Percentiles rank a stretch among this genome's conserved stretches.
These are phyloP conservation scores for Donacobius atricapilla DNA, from an alignment of 2,113 vertebrate genomes.

Conservation along the genomic window DNA sequence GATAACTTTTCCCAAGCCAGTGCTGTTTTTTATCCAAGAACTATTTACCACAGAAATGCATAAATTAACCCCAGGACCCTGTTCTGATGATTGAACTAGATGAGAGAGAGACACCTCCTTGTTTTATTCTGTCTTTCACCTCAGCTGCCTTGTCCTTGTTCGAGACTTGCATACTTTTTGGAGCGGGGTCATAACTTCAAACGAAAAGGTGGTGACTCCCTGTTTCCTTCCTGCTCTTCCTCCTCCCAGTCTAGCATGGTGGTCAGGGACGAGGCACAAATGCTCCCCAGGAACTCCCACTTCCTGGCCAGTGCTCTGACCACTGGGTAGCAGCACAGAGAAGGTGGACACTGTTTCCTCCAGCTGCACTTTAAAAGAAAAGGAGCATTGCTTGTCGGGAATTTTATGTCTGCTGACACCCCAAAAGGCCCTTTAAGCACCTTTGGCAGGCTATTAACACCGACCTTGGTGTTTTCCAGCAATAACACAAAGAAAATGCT, in stretches of 20 bases:
- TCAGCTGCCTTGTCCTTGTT: not conserved
- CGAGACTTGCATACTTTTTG: not conserved
- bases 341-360: conserved; percentile 1
- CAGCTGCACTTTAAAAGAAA: not conserved
- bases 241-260: not conserved
- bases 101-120: not conserved
- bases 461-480: conserved; percentile 21
- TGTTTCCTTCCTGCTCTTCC: conserved; percentile 58
- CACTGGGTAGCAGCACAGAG: not conserved
- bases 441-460: conserved; percentile 5
- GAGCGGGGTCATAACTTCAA: conserved; percentile 38
- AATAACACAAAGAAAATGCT: conserved; percentile 38
- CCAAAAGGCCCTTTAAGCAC: not conserved
- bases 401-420: not conserved
- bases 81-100: not conserved
- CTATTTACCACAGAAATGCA: not conserved
- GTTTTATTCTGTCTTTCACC: not conserved
- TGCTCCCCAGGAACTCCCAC: conserved; percentile 28
- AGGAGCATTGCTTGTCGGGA: not conserved
- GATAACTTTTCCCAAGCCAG: not conserved
- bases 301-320: conserved; percentile 6
- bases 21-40: not conserved
- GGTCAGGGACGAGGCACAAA: conserved; percentile 8
- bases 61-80: not conserved
- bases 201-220: conserved; percentile 28